Base-by-base conservation (phyloP, 2,888 invertebrate species). In the Morpho deidamia region DNA sequence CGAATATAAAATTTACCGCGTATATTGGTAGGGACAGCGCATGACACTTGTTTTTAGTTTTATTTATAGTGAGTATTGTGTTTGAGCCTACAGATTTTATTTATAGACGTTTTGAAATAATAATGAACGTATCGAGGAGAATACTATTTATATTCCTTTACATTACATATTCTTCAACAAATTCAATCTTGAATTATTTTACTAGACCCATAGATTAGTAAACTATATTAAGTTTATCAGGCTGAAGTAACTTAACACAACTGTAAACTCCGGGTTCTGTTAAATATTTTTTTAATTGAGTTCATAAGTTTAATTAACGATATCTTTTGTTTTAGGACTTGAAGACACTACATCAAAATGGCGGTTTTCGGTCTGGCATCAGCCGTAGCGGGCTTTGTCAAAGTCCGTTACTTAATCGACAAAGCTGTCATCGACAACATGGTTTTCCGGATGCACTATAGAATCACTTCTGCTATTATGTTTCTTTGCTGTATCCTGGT, bases 391-490 rank as follows among this genome's bases (percentile, higher is more conserved):
- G 95, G 96, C 88, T 96, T 96, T 81, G 93, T 97, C 70, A 96
- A 96, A 91, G 95, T 96, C 79, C 94, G 96, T 81, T 95, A 94
- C 91, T 92, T 96, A 67, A 92, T 95, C 77, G 96, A 96, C 91
- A 96, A 94, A 83, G 96, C 96, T 59, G 91, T 95, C 68, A 96
- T 96, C 72, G 96, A 97, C 90, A 97, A 96, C 83, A 94, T 95
- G 93, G 93, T 96, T 58, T 97, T 97, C 87, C 91, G 96, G 70
- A 95, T 95, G 78, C 96, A 97, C 83, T 97, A 97, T 83, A 92
- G 96, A 80, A 93, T 96, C 79, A 96, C 96, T 40, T 94, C 96
- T 46, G 96, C 96, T 54, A 94, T 96, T 68, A 89, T 97, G 62
- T 96, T 97, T 83, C 92, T 95, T 51, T 94, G 94, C 81, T 96